These are phyloP conservation scores for Pelobates fuscus DNA, from an alignment of 2,113 vertebrate species.

Conservation along the genomic window DNA sequence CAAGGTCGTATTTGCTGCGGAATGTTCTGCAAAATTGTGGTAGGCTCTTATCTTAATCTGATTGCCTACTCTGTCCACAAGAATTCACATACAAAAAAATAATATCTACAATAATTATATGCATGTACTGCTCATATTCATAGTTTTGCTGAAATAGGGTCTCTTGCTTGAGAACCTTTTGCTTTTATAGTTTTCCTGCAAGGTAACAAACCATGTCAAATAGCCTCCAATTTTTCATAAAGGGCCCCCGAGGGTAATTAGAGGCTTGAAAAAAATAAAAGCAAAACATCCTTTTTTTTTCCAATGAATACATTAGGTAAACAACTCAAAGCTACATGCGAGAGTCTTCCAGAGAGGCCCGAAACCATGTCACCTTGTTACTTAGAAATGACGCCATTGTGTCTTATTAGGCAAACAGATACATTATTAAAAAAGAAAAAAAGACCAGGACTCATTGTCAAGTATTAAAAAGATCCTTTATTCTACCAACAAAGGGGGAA, in stretches of 20 bases:
- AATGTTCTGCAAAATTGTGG: too few species aligned
- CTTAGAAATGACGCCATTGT: background rate
- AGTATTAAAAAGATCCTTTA: too few species aligned
- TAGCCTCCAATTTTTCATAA: background rate
- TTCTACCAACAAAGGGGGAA: too few species aligned
- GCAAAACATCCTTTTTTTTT: slow-evolving; percentile 8
- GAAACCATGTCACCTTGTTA: background rate
- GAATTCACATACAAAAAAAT: too few species aligned
- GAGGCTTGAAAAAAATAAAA: slow-evolving; percentile 7
- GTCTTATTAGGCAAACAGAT: too few species aligned
- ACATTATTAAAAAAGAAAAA: too few species aligned
- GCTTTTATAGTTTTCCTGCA: background rate
- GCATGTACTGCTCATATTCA: too few species aligned
- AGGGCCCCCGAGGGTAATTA: slow-evolving; percentile 8
- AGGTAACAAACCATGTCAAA: background rate
- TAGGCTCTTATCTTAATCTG: too few species aligned
- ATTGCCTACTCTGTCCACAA: too few species aligned
- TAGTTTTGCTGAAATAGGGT: background rate
- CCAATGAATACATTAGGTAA: slow-evolving; percentile 14
- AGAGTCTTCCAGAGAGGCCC: background rate
- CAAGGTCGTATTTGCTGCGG: too few species aligned
- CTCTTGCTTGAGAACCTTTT: background rate
- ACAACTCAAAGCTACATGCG: background rate
- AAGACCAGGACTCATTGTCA: too few species aligned
- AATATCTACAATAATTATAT: too few species aligned